A percentile compares a stretch with the other conserved stretches of the same genome.
Evolutionary conservation across 1,140 invertebrate genomes (phyloP).

Genomic region (Meloidogyne exigua): DNA sequence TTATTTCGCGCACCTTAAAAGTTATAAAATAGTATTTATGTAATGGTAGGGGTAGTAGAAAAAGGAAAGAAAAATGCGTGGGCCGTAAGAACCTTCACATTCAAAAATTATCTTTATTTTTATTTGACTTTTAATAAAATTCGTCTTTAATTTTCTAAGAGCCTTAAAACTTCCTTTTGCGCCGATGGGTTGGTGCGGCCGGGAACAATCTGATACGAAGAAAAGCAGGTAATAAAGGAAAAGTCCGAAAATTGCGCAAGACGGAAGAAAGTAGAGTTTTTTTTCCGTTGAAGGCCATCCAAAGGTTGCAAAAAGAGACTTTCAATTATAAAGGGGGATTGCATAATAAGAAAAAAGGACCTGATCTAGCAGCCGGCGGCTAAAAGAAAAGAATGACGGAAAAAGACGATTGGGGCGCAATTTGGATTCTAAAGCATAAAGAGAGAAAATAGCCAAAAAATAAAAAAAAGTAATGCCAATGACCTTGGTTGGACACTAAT

Average conservation of each 20-base stretch:
- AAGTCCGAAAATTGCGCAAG: conserved; percentile 31
- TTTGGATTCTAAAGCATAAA: background rate
- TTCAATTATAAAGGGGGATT: conserved; percentile 18
- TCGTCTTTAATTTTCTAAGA: background rate
- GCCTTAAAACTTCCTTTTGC: background rate
- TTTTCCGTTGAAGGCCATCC: background rate
- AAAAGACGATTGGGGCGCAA: conserved; percentile 4
- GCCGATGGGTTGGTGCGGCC: conserved; percentile 17
- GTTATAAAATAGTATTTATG: no score
- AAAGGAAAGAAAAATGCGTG: background rate
- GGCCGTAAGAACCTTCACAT: background rate
- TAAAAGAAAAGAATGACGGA: background rate
- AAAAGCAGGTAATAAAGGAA: background rate
- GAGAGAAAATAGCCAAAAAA: background rate
- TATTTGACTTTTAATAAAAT: background rate
- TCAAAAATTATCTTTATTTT: conserved; percentile 23
- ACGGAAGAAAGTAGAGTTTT: background rate
- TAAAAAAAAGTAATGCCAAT: background rate
- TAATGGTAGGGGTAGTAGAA: background rate
- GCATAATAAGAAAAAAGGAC: conserved; percentile 1
- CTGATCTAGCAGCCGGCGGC: background rate
- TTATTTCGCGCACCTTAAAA: conserved; percentile 1
- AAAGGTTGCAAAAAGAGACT: conserved; percentile 3
- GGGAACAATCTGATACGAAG: conserved; percentile 30
- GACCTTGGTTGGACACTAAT: conserved; percentile 3